phyloP scores from a whole-genome alignment of 2,888 invertebrate genomes.

The Mythimna albipuncta region DNA sequence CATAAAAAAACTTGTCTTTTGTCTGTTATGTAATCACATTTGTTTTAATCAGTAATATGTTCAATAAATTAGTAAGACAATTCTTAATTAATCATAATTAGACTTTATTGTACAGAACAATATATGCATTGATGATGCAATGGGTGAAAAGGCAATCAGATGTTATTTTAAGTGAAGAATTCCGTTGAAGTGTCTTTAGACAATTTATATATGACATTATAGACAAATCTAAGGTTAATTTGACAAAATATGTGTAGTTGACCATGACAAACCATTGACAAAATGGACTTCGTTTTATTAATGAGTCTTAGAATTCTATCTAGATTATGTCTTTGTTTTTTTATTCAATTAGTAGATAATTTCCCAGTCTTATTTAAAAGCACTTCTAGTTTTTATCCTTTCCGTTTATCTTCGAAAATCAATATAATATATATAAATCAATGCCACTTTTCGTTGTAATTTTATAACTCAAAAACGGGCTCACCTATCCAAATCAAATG shows the following conservation, averaged over 20 bases:
- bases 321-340: too few species aligned
- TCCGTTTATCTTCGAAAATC: too few species aligned
- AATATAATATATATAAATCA: too few species aligned
- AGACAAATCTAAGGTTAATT: not conserved
- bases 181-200: slow-evolving; percentile 4
- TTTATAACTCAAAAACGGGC: too few species aligned
- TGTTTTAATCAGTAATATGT: not conserved
- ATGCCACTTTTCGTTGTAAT: too few species aligned
- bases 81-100: slow-evolving; percentile 10
- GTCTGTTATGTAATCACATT: not conserved
- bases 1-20: not conserved
- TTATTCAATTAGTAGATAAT: too few species aligned
- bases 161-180: slow-evolving; percentile 5
- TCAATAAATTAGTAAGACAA: not conserved
- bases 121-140: slow-evolving; percentile 6
- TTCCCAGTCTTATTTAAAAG: too few species aligned
- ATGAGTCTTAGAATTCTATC: too few species aligned
- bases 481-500: too few species aligned
- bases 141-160: not conserved
- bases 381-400: too few species aligned
- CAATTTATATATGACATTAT: not conserved
- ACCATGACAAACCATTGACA: not conserved
- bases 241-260: not conserved
- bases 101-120: not conserved
- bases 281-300: not conserved